Percentiles rank a stretch among this genome's conserved stretches.
Conservation (phyloP, 2,888 invertebrate species). For the Mycalesis mineus region DNA sequence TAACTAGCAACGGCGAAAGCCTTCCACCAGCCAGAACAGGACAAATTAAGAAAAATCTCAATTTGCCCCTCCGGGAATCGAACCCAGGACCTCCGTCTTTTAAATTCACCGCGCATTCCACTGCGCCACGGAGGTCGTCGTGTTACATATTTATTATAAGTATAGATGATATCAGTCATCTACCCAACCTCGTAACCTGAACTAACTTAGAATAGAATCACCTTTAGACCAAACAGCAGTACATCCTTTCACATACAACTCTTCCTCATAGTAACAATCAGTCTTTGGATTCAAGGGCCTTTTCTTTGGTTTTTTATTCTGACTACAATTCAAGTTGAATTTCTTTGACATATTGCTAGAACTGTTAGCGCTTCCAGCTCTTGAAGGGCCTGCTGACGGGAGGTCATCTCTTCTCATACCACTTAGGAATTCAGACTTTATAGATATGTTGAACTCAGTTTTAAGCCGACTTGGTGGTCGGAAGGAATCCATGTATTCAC, state of each 20-base stretch:
- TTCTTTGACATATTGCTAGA: constrained; percentile 71
- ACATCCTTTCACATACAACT: constrained; percentile 90
- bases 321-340: constrained; percentile 51
- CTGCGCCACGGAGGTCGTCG: too few species aligned
- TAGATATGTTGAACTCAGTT: constrained; percentile 67
- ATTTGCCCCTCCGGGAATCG: too few species aligned
- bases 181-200: too few species aligned
- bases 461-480: constrained; percentile 63
- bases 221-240: constrained; percentile 90
- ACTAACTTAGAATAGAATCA: constrained; percentile 38
- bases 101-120: too few species aligned
- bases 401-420: constrained; percentile 56
- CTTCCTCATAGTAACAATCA: constrained; percentile 84
- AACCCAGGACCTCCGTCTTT: too few species aligned
- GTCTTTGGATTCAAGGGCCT: constrained; percentile 59
- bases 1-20: too few species aligned
- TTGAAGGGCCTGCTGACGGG: constrained; percentile 50
- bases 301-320: constrained; percentile 38
- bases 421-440: constrained; percentile 59
- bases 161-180: too few species aligned
- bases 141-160: too few species aligned
- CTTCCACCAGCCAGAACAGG: too few species aligned
- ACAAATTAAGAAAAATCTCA: too few species aligned
- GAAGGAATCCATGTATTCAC: constrained; percentile 60
- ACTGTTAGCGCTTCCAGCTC: constrained; percentile 63